Evolutionary conservation across 2,888 invertebrate genomes (phyloP).

Genomic region (Miltochrista miniata): DNA sequence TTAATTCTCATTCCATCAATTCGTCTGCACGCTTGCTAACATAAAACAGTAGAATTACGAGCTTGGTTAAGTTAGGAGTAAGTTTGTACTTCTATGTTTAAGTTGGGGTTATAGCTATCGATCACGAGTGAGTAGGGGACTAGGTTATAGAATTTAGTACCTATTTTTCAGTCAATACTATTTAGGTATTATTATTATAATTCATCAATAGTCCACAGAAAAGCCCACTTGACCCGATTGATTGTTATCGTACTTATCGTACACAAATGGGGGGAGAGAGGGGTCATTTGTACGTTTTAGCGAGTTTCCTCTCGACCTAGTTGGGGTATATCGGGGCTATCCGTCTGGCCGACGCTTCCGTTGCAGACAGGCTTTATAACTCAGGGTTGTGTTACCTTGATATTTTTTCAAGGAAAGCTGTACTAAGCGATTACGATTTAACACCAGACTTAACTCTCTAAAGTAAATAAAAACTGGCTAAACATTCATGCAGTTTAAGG

Average conservation of each 20-base stretch:
- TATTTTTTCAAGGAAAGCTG: no score
- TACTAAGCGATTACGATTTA: no score
- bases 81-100: no score
- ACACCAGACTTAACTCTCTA: no score
- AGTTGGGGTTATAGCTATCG: no score
- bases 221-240: constrained; percentile 23
- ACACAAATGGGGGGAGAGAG: constrained; percentile 1
- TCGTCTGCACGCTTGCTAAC: no score
- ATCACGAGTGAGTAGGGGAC: no score
- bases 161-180: neutral
- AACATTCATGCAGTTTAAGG: no score
- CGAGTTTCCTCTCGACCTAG: constrained; percentile 35
- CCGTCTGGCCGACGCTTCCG: constrained; percentile 13
- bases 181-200: neutral
- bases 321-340: constrained; percentile 15
- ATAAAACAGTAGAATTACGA: no score
- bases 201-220: neutral
- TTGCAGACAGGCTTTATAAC: constrained; percentile 1
- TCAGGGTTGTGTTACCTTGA: constrained; percentile 1
- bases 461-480: no score
- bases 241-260: constrained; percentile 12
- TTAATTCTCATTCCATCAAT: no score
- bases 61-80: no score
- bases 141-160: neutral
- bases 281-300: constrained; percentile 4